These are phyloP conservation scores for Seriola quinqueradiata DNA, from an alignment of 2,113 vertebrate species.

Conservation along the genomic window DNA sequence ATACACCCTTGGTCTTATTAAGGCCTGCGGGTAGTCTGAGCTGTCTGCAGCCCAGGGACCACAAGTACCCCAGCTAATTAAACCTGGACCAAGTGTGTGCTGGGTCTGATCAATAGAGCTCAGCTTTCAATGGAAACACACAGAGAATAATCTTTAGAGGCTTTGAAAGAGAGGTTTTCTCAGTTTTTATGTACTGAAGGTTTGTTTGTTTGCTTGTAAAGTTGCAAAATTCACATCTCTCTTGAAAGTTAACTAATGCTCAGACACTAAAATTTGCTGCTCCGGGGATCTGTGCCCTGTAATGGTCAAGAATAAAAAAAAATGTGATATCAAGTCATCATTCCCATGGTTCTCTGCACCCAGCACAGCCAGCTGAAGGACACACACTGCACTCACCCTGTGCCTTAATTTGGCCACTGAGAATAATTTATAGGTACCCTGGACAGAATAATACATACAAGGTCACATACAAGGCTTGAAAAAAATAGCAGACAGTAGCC, in stretches of 20 bases:
- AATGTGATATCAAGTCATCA: background rate
- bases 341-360: background rate
- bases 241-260: background rate
- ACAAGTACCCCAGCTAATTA: conserved; percentile 71
- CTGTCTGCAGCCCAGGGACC: conserved; percentile 52
- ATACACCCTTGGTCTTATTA: conserved; percentile 64
- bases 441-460: background rate
- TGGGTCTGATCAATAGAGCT: conserved; percentile 61
- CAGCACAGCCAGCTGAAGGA: background rate
- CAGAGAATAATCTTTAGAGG: background rate
- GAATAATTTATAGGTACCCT: background rate
- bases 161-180: background rate
- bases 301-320: background rate
- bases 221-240: background rate
- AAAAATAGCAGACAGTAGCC: too few relatives aligned
- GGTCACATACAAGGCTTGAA: background rate
- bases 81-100: conserved; percentile 46
- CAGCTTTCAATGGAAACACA: conserved; percentile 47
- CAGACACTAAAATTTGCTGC: background rate
- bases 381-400: background rate
- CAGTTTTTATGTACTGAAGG: conserved; percentile 12
- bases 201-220: background rate
- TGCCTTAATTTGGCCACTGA: background rate
- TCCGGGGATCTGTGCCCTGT: background rate
- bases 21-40: conserved; percentile 58